phyloP scores from a whole-genome alignment of 2,888 invertebrate species.

The Drosophila dives region DNA sequence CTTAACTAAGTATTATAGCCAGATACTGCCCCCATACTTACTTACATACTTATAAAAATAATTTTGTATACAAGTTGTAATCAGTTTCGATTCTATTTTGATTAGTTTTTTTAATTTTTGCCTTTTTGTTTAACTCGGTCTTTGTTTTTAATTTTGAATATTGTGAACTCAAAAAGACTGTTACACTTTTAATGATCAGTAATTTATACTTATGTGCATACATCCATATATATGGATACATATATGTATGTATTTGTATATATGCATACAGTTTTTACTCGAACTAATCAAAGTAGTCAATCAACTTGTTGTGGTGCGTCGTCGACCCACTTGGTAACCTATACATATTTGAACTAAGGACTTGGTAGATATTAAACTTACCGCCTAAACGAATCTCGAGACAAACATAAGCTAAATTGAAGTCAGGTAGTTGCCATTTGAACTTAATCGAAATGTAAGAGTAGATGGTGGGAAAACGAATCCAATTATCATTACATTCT shows the following conservation, averaged over 20 bases:
- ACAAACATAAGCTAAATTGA: conserved; percentile 14
- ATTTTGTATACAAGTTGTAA: conserved; percentile 22
- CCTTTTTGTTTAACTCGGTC: conserved; percentile 27
- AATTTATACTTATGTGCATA: conserved; percentile 46
- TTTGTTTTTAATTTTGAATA: conserved; percentile 58
- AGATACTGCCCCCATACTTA: conserved; percentile 71
- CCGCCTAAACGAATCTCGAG: conserved; percentile 67
- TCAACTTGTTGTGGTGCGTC: conserved; percentile 65
- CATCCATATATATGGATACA: conserved; percentile 23
- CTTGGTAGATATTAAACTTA: conserved; percentile 74
- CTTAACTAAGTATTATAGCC: conserved; percentile 76
- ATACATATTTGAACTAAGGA: conserved; percentile 78
- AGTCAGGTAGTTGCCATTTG: conserved; percentile 43
- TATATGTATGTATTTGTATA: conserved; percentile 10
- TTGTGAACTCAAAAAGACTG: conserved; percentile 84
- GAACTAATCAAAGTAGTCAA: conserved; percentile 71
- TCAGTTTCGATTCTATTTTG: conserved; percentile 21
- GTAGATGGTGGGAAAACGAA: conserved; percentile 10
- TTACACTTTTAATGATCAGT: conserved; percentile 82
- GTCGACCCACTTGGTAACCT: conserved; percentile 54
- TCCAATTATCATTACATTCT: conserved; percentile 42
- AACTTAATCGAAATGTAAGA: conserved; percentile 24
- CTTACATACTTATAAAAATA: conserved; percentile 29
- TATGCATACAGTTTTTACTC: conserved; percentile 67
- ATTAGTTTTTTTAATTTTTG: conserved; percentile 6